Conservation (phyloP, 2,113 vertebrate genomes). For the Bagarius yarrelli region DNA sequence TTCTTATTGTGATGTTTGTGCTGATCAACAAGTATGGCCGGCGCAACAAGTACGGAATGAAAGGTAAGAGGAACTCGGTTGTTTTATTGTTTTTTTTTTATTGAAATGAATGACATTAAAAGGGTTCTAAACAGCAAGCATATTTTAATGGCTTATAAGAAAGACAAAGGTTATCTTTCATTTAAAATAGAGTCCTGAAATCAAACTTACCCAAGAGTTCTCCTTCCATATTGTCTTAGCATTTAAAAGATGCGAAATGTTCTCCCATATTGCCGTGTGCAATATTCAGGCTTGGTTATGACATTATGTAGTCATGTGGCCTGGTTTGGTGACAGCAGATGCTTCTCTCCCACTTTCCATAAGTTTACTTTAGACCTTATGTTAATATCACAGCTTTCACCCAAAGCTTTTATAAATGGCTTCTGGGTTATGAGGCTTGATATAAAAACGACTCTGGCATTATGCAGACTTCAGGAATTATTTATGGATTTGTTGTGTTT, state of each 20-base stretch:
- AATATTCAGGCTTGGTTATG: slow-evolving; percentile 57
- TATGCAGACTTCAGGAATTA: neutral
- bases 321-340: slow-evolving; percentile 27
- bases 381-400: slow-evolving; percentile 28
- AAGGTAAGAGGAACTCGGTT: slow-evolving; percentile 76
- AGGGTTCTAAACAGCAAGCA: neutral
- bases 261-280: neutral
- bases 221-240: neutral
- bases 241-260: neutral
- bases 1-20: slow-evolving; percentile 91
- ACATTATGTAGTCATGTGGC: slow-evolving; percentile 2
- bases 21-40: slow-evolving; percentile 98
- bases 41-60: slow-evolving; percentile 96
- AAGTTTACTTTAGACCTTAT: slow-evolving; percentile 35
- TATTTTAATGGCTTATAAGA: neutral
- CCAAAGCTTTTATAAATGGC: slow-evolving; percentile 8
- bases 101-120: neutral
- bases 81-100: neutral
- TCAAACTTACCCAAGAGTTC: neutral
- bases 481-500: neutral
- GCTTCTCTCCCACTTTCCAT: slow-evolving; percentile 34
- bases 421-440: neutral
- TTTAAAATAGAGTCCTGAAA: neutral
- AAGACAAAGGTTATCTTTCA: neutral
- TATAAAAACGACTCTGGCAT: neutral